A percentile compares a stretch with the other conserved stretches of the same genome.
These are phyloP conservation scores for Leucophora obtusa DNA, from an alignment of 2,888 invertebrate genomes.

Conservation along the genomic window DNA sequence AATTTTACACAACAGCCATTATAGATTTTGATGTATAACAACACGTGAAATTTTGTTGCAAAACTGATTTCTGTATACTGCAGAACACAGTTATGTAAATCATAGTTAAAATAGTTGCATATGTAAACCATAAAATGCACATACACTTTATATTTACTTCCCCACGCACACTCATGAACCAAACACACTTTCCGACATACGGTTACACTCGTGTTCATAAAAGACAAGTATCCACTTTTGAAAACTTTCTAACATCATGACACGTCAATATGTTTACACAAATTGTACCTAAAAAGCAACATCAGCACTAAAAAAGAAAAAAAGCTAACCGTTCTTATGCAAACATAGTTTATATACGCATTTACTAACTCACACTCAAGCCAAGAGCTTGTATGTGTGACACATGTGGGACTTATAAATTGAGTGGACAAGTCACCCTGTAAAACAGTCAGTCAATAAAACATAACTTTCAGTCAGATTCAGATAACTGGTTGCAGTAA, in stretches of 20 bases:
- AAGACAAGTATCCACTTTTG: slow-evolving; percentile 36
- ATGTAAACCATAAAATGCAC: not conserved
- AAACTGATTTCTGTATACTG: not conserved
- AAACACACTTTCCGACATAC: not conserved
- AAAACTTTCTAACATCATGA: slow-evolving; percentile 42
- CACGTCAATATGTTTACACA: slow-evolving; percentile 34
- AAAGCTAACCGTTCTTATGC: not conserved
- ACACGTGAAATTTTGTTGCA: not conserved
- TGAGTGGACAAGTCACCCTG: too few species aligned
- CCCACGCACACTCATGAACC: not conserved
- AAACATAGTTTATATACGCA: slow-evolving; percentile 25
- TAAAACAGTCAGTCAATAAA: too few species aligned
- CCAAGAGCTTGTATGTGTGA: not conserved
- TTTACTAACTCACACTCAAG: not conserved
- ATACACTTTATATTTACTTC: not conserved
- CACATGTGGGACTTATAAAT: too few species aligned
- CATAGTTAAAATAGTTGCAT: not conserved
- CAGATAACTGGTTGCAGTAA: too few species aligned
- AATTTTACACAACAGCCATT: not conserved
- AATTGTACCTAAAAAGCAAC: slow-evolving; percentile 1
- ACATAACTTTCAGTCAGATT: too few species aligned
- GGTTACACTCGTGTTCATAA: slow-evolving; percentile 1
- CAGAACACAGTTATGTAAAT: slow-evolving; percentile 7
- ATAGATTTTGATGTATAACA: not conserved
- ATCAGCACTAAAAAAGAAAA: not conserved